Percentiles rank a stretch among this genome's conserved stretches.
These are phyloP conservation scores for Adelges cooleyi DNA, from an alignment of 1,140 invertebrate genomes.

Conservation along the genomic window DNA sequence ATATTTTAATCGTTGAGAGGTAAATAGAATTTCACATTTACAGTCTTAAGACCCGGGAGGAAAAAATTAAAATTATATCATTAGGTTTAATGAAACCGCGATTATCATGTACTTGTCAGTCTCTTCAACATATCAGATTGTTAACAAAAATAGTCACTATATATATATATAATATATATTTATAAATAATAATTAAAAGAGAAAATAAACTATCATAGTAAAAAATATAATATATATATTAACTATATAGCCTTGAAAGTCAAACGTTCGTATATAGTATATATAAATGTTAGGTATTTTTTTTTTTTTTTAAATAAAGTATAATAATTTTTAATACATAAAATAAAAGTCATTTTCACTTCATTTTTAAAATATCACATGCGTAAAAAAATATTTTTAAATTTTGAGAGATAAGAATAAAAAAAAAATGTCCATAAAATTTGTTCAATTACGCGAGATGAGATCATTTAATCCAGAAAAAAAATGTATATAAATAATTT, in stretches of 20 bases:
- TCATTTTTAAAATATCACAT: slow-evolving; percentile 27
- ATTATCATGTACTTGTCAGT: slow-evolving; percentile 28
- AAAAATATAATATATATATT: slow-evolving; percentile 17
- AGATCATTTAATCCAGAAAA: slow-evolving; percentile 26
- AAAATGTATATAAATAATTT: no score
- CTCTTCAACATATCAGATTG: slow-evolving; percentile 28
- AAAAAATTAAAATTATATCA: not conserved
- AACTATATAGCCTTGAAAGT: slow-evolving; percentile 24
- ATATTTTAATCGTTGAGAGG: not conserved
- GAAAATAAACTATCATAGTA: slow-evolving; percentile 16
- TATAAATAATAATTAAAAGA: slow-evolving; percentile 25
- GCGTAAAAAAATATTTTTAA: slow-evolving; percentile 14
- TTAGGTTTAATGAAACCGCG: slow-evolving; percentile 7
- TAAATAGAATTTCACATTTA: slow-evolving; percentile 24
- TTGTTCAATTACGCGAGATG: slow-evolving; percentile 26
- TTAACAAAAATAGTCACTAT: slow-evolving; percentile 26
- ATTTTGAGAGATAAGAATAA: slow-evolving; percentile 3
- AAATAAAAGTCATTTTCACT: slow-evolving; percentile 15
- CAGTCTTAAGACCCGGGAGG: slow-evolving; percentile 25
- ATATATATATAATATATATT: no score
- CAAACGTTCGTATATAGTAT: slow-evolving; percentile 19
- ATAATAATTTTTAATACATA: slow-evolving; percentile 10
- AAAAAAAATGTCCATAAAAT: slow-evolving; percentile 4
- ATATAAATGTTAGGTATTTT: not conserved
- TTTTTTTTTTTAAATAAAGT: not conserved